phyloP scores from a whole-genome alignment of 2,113 vertebrate species.

The Myrmecobius fasciatus region DNA sequence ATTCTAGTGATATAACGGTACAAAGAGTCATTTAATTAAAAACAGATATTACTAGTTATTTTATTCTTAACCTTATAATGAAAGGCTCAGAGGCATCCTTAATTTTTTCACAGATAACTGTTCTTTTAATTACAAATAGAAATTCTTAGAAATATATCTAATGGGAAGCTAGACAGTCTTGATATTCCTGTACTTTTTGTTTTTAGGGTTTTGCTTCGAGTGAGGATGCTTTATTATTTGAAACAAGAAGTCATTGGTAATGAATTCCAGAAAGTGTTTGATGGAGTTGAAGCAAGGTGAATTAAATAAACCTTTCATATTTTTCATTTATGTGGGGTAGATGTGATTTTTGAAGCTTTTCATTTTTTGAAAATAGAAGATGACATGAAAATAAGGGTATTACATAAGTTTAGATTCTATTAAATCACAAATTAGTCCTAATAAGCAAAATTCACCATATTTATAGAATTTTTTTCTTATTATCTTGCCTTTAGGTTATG shows the following conservation, averaged over 20 bases:
- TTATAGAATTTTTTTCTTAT: constrained; percentile 19
- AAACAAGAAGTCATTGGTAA: constrained; percentile 98
- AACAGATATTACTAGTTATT: constrained; percentile 38
- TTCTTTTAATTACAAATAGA: constrained; percentile 13
- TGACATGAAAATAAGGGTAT: constrained; percentile 11
- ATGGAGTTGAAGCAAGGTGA: constrained; percentile 94
- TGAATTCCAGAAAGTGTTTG: constrained; percentile 93
- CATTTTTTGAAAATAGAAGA: neutral
- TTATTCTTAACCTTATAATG: neutral
- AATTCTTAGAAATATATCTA: neutral
- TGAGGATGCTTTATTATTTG: constrained; percentile 99
- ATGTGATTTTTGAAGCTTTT: neutral
- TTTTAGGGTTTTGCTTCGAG: constrained; percentile 95
- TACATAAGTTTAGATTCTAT: neutral
- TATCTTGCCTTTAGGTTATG: neutral
- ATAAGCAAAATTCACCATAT: constrained; percentile 20
- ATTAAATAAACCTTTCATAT: constrained; percentile 55
- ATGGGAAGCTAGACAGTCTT: neutral
- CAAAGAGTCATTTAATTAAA: constrained; percentile 46
- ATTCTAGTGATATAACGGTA: constrained; percentile 42
- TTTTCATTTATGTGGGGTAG: constrained; percentile 43
- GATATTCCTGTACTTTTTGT: constrained; percentile 41
- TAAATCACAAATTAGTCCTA: neutral
- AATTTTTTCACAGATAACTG: constrained; percentile 12
- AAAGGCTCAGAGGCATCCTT: constrained; percentile 30